Conservation (phyloP, 2,797 vertebrate genomes). For the Eulemur rubriventer region DNA sequence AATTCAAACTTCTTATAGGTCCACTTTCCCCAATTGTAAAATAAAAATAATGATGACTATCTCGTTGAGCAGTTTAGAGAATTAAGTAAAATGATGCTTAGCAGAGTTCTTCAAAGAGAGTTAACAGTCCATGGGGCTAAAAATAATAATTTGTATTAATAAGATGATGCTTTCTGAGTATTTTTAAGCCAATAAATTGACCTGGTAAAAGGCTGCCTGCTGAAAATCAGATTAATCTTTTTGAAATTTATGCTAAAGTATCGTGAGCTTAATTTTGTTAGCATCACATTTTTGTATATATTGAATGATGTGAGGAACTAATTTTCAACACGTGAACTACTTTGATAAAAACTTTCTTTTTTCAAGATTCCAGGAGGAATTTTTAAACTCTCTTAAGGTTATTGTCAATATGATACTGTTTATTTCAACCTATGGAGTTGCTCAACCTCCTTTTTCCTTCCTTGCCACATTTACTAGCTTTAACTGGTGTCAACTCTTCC, state of each 20-base stretch:
- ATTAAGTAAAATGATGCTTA: not conserved
- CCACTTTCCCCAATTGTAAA: not conserved
- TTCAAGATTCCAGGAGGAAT: not conserved
- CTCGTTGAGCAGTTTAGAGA: not conserved
- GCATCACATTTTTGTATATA: not conserved
- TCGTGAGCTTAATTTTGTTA: not conserved
- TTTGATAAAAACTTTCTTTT: not conserved
- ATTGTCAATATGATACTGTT: conserved; percentile 6
- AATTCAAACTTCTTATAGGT: not conserved
- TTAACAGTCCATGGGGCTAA: not conserved
- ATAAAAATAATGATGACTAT: not conserved
- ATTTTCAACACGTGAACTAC: conserved; percentile 37
- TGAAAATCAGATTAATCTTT: not conserved
- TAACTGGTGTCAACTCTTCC: conserved; percentile 69
- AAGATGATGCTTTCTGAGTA: not conserved
- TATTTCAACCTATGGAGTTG: conserved; percentile 20
- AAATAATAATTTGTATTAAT: not conserved
- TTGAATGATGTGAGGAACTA: conserved; percentile 5
- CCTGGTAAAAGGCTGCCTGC: not conserved
- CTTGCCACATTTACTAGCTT: conserved; percentile 68
- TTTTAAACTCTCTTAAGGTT: conserved; percentile 25
- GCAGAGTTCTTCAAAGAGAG: not conserved
- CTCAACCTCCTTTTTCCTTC: conserved; percentile 3
- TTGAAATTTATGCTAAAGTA: not conserved
- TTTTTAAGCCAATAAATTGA: not conserved